These are phyloP conservation scores for Oostethus manadensis DNA, from an alignment of 2,113 vertebrate species.

Conservation along the genomic window DNA sequence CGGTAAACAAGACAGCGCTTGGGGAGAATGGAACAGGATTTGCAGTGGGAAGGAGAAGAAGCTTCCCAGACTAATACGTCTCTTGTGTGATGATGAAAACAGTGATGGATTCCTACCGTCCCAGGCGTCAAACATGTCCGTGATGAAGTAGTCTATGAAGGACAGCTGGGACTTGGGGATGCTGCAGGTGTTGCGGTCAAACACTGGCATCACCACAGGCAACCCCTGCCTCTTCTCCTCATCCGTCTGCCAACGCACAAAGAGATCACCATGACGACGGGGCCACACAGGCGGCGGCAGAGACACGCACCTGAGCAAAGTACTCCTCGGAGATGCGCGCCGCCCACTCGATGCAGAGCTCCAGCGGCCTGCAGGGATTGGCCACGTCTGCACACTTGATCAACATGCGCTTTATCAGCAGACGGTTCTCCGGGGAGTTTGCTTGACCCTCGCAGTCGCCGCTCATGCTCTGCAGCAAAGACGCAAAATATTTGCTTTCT, in stretches of 20 bases:
- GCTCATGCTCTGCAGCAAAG: constrained; percentile 73
- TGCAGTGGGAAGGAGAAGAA: constrained; percentile 42
- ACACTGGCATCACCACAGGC: constrained; percentile 96
- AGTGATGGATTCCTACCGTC: constrained; percentile 76
- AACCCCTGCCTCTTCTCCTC: constrained; percentile 92
- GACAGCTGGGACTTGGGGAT: constrained; percentile 97
- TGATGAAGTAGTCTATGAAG: constrained; percentile 98
- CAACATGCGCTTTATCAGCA: constrained; percentile 94
- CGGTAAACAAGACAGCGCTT: constrained; percentile 66
- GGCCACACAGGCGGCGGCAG: no score
- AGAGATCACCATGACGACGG: constrained; percentile 2
- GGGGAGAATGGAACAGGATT: constrained; percentile 47
- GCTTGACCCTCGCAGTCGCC: constrained; percentile 76
- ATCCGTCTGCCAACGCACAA: constrained; percentile 77
- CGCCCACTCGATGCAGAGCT: constrained; percentile 94
- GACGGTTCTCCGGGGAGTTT: constrained; percentile 89
- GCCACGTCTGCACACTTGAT: constrained; percentile 96
- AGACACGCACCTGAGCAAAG: constrained; percentile 82
- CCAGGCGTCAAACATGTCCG: constrained; percentile 96
- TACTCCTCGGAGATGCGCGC: constrained; percentile 96
- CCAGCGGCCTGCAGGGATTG: constrained; percentile 89
- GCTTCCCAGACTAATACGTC: not conserved
- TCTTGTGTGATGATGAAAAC: not conserved
- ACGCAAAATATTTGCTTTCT: no score
- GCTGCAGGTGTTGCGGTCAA: constrained; percentile 93